These are phyloP conservation scores for Jacana jacana DNA, from an alignment of 2,113 vertebrate genomes.

Conservation along the genomic window DNA sequence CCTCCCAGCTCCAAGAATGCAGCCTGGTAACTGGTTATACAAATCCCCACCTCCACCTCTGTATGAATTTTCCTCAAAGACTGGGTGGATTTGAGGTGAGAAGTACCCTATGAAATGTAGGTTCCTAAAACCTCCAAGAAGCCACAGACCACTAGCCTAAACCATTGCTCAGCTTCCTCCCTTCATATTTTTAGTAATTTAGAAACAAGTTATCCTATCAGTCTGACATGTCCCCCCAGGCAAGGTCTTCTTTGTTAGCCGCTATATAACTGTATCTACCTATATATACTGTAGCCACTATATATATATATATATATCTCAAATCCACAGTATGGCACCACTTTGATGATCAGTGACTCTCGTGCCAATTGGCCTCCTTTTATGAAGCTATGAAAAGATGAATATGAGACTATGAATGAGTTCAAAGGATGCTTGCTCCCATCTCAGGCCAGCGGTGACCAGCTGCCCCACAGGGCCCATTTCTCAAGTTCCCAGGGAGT, in stretches of 20 bases:
- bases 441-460: background rate
- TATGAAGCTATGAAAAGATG: background rate
- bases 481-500: fast-evolving
- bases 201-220: background rate
- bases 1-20: background rate
- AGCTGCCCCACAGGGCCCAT: fast-evolving
- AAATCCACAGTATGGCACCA: background rate
- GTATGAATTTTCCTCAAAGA: background rate
- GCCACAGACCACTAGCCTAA: background rate
- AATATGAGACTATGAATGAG: background rate
- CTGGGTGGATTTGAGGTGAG: background rate
- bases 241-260: background rate
- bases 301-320: background rate
- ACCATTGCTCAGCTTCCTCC: background rate
- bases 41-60: background rate
- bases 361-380: background rate
- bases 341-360: background rate
- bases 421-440: background rate
- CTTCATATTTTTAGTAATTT: background rate
- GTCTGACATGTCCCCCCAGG: background rate
- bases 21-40: background rate
- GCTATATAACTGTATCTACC: no score
- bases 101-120: background rate
- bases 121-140: background rate
- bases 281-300: background rate